phyloP scores from a whole-genome alignment of 2,113 vertebrate genomes.

The Pontoporia blainvillei region DNA sequence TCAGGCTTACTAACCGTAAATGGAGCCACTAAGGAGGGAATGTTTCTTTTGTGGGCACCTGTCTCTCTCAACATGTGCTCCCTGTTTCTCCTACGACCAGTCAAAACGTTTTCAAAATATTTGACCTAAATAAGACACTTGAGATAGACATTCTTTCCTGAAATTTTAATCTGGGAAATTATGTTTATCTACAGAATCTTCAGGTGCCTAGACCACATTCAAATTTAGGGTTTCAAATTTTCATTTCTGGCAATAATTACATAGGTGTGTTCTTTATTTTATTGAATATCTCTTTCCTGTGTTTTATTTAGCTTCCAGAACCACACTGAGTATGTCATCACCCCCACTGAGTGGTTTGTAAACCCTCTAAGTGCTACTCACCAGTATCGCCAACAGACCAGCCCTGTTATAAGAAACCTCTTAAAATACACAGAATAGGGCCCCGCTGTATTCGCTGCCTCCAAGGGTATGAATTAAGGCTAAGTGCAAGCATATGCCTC shows the following conservation, averaged over 20 bases:
- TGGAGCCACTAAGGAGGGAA: background rate
- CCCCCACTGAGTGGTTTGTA: constrained; percentile 60
- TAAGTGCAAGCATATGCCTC: constrained; percentile 37
- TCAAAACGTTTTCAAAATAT: constrained; percentile 34
- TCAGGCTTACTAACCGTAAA: background rate
- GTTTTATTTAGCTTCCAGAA: constrained; percentile 82
- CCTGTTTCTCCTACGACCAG: background rate
- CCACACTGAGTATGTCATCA: constrained; percentile 76
- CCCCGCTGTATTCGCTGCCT: constrained; percentile 5
- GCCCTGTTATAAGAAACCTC: constrained; percentile 70
- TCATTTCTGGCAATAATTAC: constrained; percentile 82
- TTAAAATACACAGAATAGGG: constrained; percentile 74
- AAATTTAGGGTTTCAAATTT: constrained; percentile 65
- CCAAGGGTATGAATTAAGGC: constrained; percentile 20
- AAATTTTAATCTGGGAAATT: constrained; percentile 53
- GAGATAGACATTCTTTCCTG: constrained; percentile 47
- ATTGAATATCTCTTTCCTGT: constrained; percentile 76
- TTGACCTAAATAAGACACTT: constrained; percentile 7
- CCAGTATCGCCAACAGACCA: constrained; percentile 57
- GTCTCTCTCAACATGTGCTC: background rate
- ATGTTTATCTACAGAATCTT: constrained; percentile 62
- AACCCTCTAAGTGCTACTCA: constrained; percentile 74
- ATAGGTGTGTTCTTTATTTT: constrained; percentile 74
- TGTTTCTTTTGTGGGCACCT: background rate
- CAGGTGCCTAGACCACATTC: constrained; percentile 60